Evolutionary conservation across 2,113 vertebrate genomes (phyloP), one percentile per base, ranked within the genome.

Genomic region (Nothobranchius kuhntae): DNA sequence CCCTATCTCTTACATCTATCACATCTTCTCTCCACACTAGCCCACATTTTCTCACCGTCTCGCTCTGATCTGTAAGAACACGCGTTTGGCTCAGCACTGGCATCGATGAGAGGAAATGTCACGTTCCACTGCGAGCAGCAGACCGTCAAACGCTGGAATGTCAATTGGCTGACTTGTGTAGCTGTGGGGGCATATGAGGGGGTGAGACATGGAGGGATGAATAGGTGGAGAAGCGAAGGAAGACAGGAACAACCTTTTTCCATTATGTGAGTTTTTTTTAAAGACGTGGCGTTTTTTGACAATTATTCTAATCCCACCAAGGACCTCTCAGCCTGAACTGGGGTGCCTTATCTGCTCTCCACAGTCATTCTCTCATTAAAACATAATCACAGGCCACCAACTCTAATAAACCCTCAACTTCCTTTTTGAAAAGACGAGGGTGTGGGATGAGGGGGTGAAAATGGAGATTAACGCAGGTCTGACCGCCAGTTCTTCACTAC

Each of bases 341-440:
- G 59, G 30, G 77, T 63, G 85, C 55, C 93, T 97, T 97, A 97
- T 97, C 96, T 93, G 86, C 10, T 78, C 77, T 74, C 70, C 73
- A 87, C 95, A 98, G 93, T 95, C 61, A 10, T 94, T 78, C 71
- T 93, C 93, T 96, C 93, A 95, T 96, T 97, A 96, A 96, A 95
- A 94, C 88, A 91, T 94, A 95, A 95, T 95, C 93, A 93, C 92
- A 95, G 92, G 89, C 91, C 93, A 92, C 91, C 92, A 93, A 93
- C 92, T 94, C 94, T 92, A 95, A 95, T 95, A 95, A 94, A 95
- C 93, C 92, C 93, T 91, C 93, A 92, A 94, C 91, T 93, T 91
- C 90, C 93, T 74, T 69, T 88, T 91, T 91, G 91, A 92, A 93
- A 86, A 61, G 63, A 48, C 36, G 4, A 6, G 12, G 45, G 65